Percentiles rank a stretch among this genome's conserved stretches.
Conservation (phyloP, 2,888 invertebrate genomes). For the Bellardia bayeri region DNA sequence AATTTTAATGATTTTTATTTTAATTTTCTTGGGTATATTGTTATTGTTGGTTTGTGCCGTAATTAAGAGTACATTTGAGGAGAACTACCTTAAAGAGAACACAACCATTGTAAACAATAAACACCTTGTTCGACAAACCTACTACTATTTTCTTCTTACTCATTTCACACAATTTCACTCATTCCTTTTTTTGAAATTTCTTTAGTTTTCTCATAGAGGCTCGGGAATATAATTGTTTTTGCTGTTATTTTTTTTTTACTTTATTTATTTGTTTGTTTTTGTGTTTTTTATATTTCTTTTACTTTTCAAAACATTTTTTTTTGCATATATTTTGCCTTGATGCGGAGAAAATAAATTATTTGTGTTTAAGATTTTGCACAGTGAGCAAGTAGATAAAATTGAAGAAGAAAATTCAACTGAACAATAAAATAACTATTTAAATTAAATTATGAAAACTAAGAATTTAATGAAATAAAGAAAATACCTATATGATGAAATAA, state of each 20-base stretch:
- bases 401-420: conserved; percentile 45
- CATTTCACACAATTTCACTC: conserved; percentile 14
- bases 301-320: conserved; percentile 74
- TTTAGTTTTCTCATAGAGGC: conserved; percentile 19
- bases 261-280: conserved; percentile 39
- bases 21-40: neutral
- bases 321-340: conserved; percentile 83
- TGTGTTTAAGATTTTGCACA: conserved; percentile 79
- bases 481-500: conserved; percentile 43
- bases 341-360: conserved; percentile 80
- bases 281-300: conserved; percentile 28
- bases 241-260: neutral
- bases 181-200: conserved; percentile 24
- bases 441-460: conserved; percentile 55
- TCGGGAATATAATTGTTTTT: conserved; percentile 36
- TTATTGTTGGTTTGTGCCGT: neutral
- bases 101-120: conserved; percentile 9
- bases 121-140: conserved; percentile 47
- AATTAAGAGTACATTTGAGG: neutral
- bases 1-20: too few relatives aligned
- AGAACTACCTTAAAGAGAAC: conserved; percentile 17
- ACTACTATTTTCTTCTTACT: neutral
- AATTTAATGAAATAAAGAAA: conserved; percentile 50
- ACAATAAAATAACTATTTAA: neutral
- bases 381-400: conserved; percentile 77